phyloP scores from a whole-genome alignment of 2,888 invertebrate genomes.

The Mechanitis messenoides region DNA sequence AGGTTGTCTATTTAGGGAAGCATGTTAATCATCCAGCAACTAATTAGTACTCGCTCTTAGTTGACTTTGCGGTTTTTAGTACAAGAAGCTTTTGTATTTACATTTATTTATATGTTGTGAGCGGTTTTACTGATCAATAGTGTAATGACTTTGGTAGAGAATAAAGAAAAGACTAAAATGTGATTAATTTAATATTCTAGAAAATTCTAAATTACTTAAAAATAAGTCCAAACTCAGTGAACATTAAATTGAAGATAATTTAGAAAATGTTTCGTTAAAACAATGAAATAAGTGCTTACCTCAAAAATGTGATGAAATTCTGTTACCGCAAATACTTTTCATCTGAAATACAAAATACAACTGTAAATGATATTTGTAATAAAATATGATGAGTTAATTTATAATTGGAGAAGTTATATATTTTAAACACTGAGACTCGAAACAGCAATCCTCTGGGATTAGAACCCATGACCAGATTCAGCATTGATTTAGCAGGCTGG shows the following conservation, averaged over 20 bases:
- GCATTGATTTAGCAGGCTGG: too few species aligned
- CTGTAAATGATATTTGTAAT: not conserved
- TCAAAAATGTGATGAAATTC: conserved; percentile 23
- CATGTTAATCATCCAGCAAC: conserved; percentile 4
- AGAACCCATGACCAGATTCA: too few species aligned
- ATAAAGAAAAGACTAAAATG: too few species aligned
- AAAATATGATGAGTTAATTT: not conserved
- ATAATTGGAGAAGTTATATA: too few species aligned
- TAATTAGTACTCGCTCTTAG: conserved; percentile 5
- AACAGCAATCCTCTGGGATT: too few species aligned
- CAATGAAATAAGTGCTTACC: conserved; percentile 18
- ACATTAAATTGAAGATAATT: not conserved
- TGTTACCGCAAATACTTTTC: conserved; percentile 23
- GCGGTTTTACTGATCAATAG: not conserved
- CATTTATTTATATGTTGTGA: not conserved
- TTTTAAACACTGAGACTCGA: too few species aligned
- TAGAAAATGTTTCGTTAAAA: not conserved
- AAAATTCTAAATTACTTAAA: too few species aligned
- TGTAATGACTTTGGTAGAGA: too few species aligned
- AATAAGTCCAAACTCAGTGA: not conserved
- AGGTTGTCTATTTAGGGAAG: conserved; percentile 4
- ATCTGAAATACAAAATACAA: conserved; percentile 25
- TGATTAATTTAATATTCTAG: too few species aligned
- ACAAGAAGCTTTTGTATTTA: conserved; percentile 1
- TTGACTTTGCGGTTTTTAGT: conserved; percentile 4